A percentile compares a stretch with the other conserved stretches of the same genome.
phyloP scores from a whole-genome alignment of 2,888 invertebrate species.

The Platynereis dumerilii region DNA sequence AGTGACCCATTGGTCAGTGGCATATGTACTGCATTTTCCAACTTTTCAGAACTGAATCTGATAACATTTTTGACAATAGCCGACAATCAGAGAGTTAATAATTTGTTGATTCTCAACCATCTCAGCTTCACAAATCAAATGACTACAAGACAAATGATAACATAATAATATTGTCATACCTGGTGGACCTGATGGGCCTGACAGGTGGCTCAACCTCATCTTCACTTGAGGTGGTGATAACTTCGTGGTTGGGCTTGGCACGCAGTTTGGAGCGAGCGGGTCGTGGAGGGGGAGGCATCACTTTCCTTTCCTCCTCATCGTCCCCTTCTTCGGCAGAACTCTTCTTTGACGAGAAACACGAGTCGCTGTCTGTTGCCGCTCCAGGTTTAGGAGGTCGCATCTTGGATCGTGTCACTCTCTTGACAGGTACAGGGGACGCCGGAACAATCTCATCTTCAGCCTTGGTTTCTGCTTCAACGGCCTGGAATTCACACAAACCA shows the following conservation, averaged over 20 bases:
- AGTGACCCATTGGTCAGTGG: no score
- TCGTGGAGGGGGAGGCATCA: background rate
- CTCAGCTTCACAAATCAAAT: no score
- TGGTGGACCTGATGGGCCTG: conserved; percentile 2
- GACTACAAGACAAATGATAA: no score
- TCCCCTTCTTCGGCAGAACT: background rate
- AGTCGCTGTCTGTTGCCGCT: background rate
- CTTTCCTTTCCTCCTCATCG: background rate
- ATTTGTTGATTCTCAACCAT: no score
- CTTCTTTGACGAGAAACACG: background rate
- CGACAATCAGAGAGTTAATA: no score
- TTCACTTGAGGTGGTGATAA: background rate
- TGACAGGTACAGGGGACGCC: background rate
- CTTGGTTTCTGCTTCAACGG: conserved; percentile 10
- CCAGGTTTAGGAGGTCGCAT: background rate
- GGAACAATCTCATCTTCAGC: background rate
- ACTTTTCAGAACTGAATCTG: no score
- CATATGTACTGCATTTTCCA: no score
- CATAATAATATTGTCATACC: no score
- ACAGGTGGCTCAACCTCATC: background rate
- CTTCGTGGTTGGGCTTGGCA: background rate
- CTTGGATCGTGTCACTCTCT: conserved; percentile 1
- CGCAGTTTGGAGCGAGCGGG: conserved; percentile 2
- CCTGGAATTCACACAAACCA: no score
- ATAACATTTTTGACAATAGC: no score